Evolutionary conservation across 2,888 invertebrate genomes (phyloP), one percentile per base, ranked within the genome.

Genomic region (Metopia argyrocephala): DNA sequence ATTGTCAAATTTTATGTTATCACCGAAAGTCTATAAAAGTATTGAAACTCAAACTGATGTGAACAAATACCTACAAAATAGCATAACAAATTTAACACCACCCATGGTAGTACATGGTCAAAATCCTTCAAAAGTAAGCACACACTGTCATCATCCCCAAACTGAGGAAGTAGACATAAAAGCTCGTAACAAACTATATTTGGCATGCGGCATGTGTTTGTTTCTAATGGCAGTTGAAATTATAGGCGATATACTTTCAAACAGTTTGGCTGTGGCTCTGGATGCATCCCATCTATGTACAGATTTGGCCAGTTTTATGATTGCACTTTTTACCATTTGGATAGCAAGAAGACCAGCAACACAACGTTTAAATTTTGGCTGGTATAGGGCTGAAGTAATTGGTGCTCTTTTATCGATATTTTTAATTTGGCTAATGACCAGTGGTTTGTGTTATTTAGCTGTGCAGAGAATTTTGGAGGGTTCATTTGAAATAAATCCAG

Each of bases 121-220:
- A 38, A 4, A 12, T 38, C 15, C 38, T 12, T 3, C 18, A 54
- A 25, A 28, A 18, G 27, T 56, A 27, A n/a, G 25, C n/a, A 25
- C 15, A 27, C 18, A 27, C 15, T 25, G 15, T 15, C 52, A 54
- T 23, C 15, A 38, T 38, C 38, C 38, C 15, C 38, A 15, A 6
- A 38, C 38, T 15, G 38, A 38, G 15, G 56, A 27, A 4, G 27
- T 56, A 7, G 56, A 56, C 27, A 18, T n/a, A n/a, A 56, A 18
- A 27, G 56, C 56, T 6, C 56, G 56, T n/a, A 56, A 56, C 1
- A 27, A n/a, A 56, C 27, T 56, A 5, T 56, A 56, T 56, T 28
- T 56, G 7, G 56, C n/a, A n/a, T 27, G 56, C 1, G 18, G 2
- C 23, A 27, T 18, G 27, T 56, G 56, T 56, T 18, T 27, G n/a